These are phyloP conservation scores for Drosophila fulvimacula DNA, from an alignment of 2,888 invertebrate species.

Conservation along the genomic window DNA sequence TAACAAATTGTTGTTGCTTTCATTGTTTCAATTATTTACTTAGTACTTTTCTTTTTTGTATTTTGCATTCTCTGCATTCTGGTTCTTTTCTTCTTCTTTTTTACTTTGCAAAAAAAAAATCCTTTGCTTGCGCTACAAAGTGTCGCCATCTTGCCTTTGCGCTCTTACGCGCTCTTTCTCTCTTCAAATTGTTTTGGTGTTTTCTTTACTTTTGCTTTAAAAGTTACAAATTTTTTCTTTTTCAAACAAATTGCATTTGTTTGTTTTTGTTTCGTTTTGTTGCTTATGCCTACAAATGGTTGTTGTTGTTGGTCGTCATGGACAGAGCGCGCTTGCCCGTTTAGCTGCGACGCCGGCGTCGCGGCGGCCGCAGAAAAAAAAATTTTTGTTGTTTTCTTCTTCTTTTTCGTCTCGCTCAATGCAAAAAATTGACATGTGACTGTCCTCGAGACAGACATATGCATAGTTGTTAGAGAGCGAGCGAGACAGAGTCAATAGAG, in stretches of 20 bases:
- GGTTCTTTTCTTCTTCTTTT: background rate
- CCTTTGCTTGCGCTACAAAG: slow-evolving; percentile 18
- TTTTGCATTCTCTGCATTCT: slow-evolving; percentile 9
- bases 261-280: slow-evolving; percentile 32
- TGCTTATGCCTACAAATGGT: slow-evolving; percentile 66
- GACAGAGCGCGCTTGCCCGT: slow-evolving; percentile 45
- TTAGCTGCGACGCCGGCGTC: slow-evolving; percentile 41
- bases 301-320: slow-evolving; percentile 68
- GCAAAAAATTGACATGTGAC: slow-evolving; percentile 12
- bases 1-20: slow-evolving; percentile 46
- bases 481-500: slow-evolving; percentile 10
- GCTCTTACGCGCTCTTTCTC: background rate
- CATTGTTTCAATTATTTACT: slow-evolving; percentile 28
- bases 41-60: slow-evolving; percentile 38
- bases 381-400: background rate
- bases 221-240: slow-evolving; percentile 47
- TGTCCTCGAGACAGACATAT: slow-evolving; percentile 9
- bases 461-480: slow-evolving; percentile 10
- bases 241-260: slow-evolving; percentile 44
- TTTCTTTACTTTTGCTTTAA: slow-evolving; percentile 30
- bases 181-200: slow-evolving; percentile 30
- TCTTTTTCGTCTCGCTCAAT: slow-evolving; percentile 12
- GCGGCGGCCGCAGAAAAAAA: slow-evolving; percentile 42
- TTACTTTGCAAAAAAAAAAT: slow-evolving; percentile 22
- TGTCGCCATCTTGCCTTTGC: slow-evolving; percentile 6